phyloP scores from a whole-genome alignment of 2,797 vertebrate genomes.

The Acipenser oxyrinchus region DNA sequence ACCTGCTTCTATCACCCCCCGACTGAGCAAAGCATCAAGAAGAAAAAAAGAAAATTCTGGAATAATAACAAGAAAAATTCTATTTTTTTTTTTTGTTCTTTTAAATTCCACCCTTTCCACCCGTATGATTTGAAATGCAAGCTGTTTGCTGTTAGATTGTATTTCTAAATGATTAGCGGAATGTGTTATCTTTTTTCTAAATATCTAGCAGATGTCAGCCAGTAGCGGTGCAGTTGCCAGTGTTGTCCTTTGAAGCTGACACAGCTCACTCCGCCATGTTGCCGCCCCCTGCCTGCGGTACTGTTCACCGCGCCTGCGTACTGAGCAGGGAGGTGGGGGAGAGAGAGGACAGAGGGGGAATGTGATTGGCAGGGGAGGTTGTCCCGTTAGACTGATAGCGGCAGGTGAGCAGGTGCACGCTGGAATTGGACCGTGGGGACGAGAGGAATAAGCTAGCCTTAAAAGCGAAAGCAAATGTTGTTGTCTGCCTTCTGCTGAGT shows the following conservation, averaged over 20 bases:
- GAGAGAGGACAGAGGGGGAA: conserved; percentile 40
- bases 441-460: not conserved
- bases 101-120: not conserved
- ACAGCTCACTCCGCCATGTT: conserved; percentile 74
- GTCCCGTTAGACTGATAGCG: conserved; percentile 3
- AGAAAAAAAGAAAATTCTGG: conserved; percentile 19
- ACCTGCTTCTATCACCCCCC: conserved; percentile 45
- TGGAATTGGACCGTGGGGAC: not conserved
- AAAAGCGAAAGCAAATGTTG: too few relatives aligned
- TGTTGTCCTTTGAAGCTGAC: conserved; percentile 51
- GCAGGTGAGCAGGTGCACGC: conserved; percentile 49
- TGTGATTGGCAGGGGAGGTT: not conserved
- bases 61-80: conserved; percentile 12
- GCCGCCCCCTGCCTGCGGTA: conserved; percentile 96
- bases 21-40: conserved; percentile 47
- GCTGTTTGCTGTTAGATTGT: not conserved
- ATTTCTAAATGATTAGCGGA: not conserved
- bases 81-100: not conserved
- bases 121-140: not conserved
- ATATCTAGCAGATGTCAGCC: conserved; percentile 29
- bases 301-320: conserved; percentile 74
- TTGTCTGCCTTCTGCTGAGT: too few relatives aligned
- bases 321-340: conserved; percentile 36
- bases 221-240: conserved; percentile 49
- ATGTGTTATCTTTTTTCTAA: conserved; percentile 8